These are phyloP conservation scores for Polymixis lichenea DNA, from an alignment of 2,888 invertebrate species.

Conservation along the genomic window DNA sequence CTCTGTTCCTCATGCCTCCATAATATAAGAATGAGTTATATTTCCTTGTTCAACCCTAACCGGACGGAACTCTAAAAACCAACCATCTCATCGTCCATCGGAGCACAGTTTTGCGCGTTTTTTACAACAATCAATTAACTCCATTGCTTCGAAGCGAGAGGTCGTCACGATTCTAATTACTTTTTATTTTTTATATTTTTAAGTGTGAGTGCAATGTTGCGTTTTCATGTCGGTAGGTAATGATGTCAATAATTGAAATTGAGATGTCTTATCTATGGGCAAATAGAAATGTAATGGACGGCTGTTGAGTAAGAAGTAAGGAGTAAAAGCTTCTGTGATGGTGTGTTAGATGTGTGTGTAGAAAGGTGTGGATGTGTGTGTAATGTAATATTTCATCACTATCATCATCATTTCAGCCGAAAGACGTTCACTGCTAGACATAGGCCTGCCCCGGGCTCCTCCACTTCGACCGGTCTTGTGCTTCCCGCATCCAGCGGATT, in stretches of 20 bases:
- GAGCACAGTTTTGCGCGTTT: conserved; percentile 64
- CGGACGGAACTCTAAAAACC: conserved; percentile 53
- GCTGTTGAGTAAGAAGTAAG: conserved; percentile 21
- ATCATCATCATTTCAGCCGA: too few relatives aligned
- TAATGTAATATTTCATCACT: not conserved
- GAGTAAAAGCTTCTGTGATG: conserved; percentile 28
- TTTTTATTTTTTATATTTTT: conserved; percentile 68
- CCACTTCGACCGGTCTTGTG: too few relatives aligned
- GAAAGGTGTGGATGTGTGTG: not conserved
- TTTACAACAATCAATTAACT: conserved; percentile 79
- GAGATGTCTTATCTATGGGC: conserved; percentile 56
- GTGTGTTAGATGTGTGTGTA: conserved; percentile 4
- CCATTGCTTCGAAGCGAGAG: conserved; percentile 71
- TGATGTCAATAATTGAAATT: conserved; percentile 62
- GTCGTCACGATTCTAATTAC: conserved; percentile 77
- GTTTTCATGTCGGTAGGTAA: conserved; percentile 58
- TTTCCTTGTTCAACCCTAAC: conserved; percentile 11
- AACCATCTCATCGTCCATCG: conserved; percentile 48
- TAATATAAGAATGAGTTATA: not conserved
- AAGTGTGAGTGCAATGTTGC: conserved; percentile 65
- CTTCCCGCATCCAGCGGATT: too few relatives aligned
- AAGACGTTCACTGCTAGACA: too few relatives aligned
- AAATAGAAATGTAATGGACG: conserved; percentile 46
- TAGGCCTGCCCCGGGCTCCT: too few relatives aligned
- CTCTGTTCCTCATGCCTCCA: too few relatives aligned